These are phyloP conservation scores for Myripristis murdjan DNA, from an alignment of 2,797 vertebrate genomes.

Conservation along the genomic window DNA sequence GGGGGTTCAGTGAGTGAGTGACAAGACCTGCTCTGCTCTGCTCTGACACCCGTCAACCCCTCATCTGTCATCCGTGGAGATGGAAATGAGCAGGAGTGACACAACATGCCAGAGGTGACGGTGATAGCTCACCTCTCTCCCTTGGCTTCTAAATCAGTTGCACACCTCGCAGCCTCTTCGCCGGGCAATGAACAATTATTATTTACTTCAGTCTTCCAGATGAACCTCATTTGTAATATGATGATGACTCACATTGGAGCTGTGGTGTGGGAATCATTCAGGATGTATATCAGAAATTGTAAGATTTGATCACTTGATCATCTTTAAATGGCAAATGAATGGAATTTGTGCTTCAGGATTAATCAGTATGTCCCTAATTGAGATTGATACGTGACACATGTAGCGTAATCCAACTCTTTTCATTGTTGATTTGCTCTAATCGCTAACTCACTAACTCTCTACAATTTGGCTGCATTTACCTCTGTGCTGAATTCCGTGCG, in stretches of 20 bases:
- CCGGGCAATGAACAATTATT: slow-evolving; percentile 68
- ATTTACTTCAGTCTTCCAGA: slow-evolving; percentile 64
- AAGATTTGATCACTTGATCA: slow-evolving; percentile 8
- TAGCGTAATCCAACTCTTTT: slow-evolving; percentile 67
- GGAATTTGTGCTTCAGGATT: neutral
- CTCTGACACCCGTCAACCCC: slow-evolving; percentile 92
- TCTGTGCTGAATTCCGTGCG: slow-evolving; percentile 64
- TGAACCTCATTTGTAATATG: slow-evolving; percentile 53
- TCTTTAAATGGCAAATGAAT: neutral
- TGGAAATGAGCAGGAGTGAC: slow-evolving; percentile 96
- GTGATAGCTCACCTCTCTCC: slow-evolving; percentile 86
- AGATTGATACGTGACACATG: slow-evolving; percentile 43
- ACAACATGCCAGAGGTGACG: slow-evolving; percentile 95
- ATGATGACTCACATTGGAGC: slow-evolving; percentile 51
- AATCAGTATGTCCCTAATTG: slow-evolving; percentile 19
- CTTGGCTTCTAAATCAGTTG: slow-evolving; percentile 65
- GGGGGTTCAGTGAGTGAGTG: slow-evolving; percentile 88
- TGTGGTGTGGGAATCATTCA: neutral
- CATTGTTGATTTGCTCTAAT: slow-evolving; percentile 78
- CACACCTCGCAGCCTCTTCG: slow-evolving; percentile 49
- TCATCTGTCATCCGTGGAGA: slow-evolving; percentile 92
- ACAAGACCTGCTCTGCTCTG: slow-evolving; percentile 89
- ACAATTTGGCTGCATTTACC: slow-evolving; percentile 65
- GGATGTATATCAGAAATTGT: slow-evolving; percentile 4
- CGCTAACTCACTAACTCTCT: slow-evolving; percentile 58